phyloP scores from a whole-genome alignment of 2,888 invertebrate genomes.

The Lasioglossum malachurum region DNA sequence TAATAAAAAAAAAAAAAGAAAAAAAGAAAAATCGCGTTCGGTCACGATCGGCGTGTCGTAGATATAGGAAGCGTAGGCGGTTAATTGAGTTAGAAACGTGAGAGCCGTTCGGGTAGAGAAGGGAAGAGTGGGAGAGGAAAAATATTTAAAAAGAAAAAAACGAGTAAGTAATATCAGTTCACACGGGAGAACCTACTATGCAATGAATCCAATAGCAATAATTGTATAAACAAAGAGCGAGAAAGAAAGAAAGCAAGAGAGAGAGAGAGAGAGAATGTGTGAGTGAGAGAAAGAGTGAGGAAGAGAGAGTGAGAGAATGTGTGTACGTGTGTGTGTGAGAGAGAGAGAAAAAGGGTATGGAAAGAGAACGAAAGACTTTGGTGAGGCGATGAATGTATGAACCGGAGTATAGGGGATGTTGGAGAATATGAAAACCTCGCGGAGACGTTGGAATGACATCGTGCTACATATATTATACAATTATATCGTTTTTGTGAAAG shows the following conservation, averaged over 20 bases:
- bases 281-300: background rate
- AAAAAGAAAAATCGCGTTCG: constrained; percentile 1
- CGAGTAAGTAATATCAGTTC: constrained; percentile 66
- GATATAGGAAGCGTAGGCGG: background rate
- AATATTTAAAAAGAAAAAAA: background rate
- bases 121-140: background rate
- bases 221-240: constrained; percentile 68
- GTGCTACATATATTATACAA: constrained; percentile 31
- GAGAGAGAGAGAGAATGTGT: background rate
- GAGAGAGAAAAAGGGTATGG: background rate
- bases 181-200: constrained; percentile 76
- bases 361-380: constrained; percentile 21
- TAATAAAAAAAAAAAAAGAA: constrained; percentile 12
- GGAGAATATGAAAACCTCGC: constrained; percentile 45
- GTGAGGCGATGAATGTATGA: constrained; percentile 25
- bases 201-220: constrained; percentile 84
- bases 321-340: background rate
- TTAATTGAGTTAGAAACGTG: background rate
- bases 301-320: background rate
- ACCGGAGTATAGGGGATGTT: constrained; percentile 19
- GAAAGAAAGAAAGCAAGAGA: background rate
- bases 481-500: constrained; percentile 56
- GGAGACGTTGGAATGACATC: constrained; percentile 70
- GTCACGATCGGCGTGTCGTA: constrained; percentile 11
- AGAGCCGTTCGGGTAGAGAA: background rate